A percentile compares a stretch with the other conserved stretches of the same genome.
These are phyloP conservation scores for Stenoptilia bipunctidactyla DNA, from an alignment of 2,888 invertebrate genomes.

Conservation along the genomic window DNA sequence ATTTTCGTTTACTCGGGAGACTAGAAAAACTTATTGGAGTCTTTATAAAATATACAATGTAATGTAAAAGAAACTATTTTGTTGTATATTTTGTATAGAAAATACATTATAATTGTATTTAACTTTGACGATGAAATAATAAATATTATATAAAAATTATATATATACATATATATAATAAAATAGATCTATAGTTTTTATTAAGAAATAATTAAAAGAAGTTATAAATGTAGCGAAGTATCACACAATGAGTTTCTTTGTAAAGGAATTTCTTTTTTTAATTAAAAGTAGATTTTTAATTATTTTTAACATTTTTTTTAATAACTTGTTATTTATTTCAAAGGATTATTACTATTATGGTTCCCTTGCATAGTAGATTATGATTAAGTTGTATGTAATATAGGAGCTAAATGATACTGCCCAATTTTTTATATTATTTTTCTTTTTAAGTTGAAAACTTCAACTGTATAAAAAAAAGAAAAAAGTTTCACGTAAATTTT, in stretches of 20 bases:
- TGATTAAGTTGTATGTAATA: conserved; percentile 63
- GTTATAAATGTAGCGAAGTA: conserved; percentile 56
- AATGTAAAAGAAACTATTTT: conserved; percentile 20
- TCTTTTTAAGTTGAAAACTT: conserved; percentile 15
- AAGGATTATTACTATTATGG: conserved; percentile 68
- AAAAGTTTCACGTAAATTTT: conserved; percentile 18
- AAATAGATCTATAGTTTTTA: conserved; percentile 69
- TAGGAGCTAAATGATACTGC: conserved; percentile 63
- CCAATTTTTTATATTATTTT: conserved; percentile 46
- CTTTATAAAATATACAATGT: conserved; percentile 23
- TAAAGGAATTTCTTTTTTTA: conserved; percentile 41
- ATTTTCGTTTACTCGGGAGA: conserved; percentile 23
- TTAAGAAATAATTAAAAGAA: conserved; percentile 63
- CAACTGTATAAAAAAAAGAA: conserved; percentile 1
- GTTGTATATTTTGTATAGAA: conserved; percentile 38
- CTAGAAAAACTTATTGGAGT: conserved; percentile 21
- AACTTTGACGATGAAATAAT: conserved; percentile 65
- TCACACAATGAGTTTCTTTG: conserved; percentile 51
- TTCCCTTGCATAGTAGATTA: conserved; percentile 52
- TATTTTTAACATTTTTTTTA: conserved; percentile 66
- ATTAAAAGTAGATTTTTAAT: conserved; percentile 46
- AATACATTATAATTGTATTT: conserved; percentile 53
- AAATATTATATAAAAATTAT: conserved; percentile 56
- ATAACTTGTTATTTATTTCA: conserved; percentile 71
- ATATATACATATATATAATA: conserved; percentile 31